phyloP scores from a whole-genome alignment of 2,888 invertebrate genomes.

The Zootermopsis nevadensis region DNA sequence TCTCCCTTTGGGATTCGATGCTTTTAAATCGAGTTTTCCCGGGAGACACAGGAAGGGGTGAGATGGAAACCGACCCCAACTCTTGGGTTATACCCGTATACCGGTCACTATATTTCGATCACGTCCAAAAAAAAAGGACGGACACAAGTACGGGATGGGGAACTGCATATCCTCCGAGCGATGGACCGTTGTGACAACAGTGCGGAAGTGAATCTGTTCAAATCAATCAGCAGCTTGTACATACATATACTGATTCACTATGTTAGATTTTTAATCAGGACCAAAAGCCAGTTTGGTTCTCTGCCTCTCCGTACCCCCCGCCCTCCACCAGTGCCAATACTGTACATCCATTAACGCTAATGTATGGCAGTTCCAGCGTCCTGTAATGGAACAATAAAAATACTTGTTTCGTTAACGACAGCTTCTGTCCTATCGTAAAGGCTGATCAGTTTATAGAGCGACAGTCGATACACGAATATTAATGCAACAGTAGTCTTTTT shows the following conservation, averaged over 20 bases:
- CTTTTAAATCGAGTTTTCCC: slow-evolving; percentile 36
- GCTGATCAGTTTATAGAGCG: too few relatives aligned
- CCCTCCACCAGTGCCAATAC: neutral
- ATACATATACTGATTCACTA: slow-evolving; percentile 28
- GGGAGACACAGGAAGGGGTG: slow-evolving; percentile 31
- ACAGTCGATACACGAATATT: too few relatives aligned
- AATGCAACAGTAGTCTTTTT: too few relatives aligned
- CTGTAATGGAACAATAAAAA: slow-evolving; percentile 24
- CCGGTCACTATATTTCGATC: slow-evolving; percentile 27
- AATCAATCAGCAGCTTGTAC: slow-evolving; percentile 29
- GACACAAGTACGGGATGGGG: neutral
- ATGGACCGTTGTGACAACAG: neutral
- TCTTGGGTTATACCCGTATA: neutral
- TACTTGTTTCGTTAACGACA: neutral
- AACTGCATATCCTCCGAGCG: neutral
- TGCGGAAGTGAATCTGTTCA: neutral
- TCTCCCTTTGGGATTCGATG: slow-evolving; percentile 45
- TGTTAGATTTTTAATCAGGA: slow-evolving; percentile 40
- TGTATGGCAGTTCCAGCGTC: slow-evolving; percentile 3
- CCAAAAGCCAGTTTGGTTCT: slow-evolving; percentile 14
- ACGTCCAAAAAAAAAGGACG: slow-evolving; percentile 10
- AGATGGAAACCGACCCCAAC: slow-evolving; percentile 27
- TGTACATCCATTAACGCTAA: slow-evolving; percentile 32
- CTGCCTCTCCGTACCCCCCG: neutral
- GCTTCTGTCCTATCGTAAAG: neutral